phyloP scores from a whole-genome alignment of 2,888 invertebrate genomes.

The Ennomos fuscantarius region DNA sequence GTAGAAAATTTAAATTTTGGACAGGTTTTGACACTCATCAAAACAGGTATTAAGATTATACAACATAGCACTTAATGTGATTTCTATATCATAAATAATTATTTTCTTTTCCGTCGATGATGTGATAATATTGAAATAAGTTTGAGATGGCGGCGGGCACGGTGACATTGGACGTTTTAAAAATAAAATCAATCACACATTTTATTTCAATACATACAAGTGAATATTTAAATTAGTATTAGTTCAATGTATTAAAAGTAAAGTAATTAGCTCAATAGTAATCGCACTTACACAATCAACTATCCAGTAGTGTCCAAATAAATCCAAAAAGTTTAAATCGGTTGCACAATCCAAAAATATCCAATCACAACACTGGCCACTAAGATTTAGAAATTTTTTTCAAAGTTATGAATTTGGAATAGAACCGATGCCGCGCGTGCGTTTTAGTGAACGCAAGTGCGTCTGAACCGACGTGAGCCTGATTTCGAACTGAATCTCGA shows the following conservation, averaged over 20 bases:
- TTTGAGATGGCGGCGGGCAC: background rate
- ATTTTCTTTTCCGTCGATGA: conserved; percentile 8
- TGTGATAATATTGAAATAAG: conserved; percentile 3
- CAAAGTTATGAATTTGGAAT: conserved; percentile 49
- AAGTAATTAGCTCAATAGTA: conserved; percentile 17
- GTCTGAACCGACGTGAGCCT: conserved; percentile 69
- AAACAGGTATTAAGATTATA: conserved; percentile 22
- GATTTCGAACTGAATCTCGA: conserved; percentile 75
- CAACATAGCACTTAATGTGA: conserved; percentile 13
- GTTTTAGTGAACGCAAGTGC: conserved; percentile 51
- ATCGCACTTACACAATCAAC: conserved; percentile 71
- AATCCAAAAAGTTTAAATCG: conserved; percentile 19
- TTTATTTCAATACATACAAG: no score
- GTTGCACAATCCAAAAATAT: conserved; percentile 54
- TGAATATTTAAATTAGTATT: no score
- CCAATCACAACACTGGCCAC: conserved; percentile 71
- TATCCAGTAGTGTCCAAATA: conserved; percentile 62
- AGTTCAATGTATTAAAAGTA: no score
- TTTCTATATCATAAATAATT: conserved; percentile 27
- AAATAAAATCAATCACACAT: no score
- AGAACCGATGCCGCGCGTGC: conserved; percentile 58
- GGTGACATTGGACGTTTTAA: no score
- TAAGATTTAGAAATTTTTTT: conserved; percentile 45
- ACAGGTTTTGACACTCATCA: conserved; percentile 28
- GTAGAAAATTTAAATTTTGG: conserved; percentile 27